Evolutionary conservation across 1,140 invertebrate species (phyloP).

Genomic region (Papilio helenus): DNA sequence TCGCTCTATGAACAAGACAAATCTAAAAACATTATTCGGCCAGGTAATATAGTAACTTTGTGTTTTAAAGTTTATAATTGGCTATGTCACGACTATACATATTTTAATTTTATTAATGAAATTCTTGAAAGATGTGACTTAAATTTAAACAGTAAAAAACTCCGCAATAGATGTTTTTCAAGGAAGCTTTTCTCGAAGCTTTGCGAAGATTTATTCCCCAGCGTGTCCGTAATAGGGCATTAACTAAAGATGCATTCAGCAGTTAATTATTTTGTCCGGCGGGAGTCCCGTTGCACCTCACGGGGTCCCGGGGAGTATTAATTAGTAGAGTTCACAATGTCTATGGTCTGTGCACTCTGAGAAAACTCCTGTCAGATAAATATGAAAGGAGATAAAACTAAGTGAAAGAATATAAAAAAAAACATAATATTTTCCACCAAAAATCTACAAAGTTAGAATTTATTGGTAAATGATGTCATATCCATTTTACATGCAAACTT

Average conservation of each 20-base stretch:
- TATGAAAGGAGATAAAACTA: conserved; percentile 51
- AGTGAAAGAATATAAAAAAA: neutral
- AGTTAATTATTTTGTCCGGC: conserved; percentile 39
- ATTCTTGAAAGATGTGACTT: neutral
- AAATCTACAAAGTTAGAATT: neutral
- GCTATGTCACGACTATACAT: neutral
- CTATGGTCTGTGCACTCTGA: conserved; percentile 57
- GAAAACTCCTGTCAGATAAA: conserved; percentile 58
- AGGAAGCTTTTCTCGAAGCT: conserved; percentile 8
- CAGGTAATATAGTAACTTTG: neutral
- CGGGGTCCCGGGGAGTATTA: conserved; percentile 49
- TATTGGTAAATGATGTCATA: neutral
- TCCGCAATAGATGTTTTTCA: conserved; percentile 11
- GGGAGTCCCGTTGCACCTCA: conserved; percentile 14
- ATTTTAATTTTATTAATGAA: neutral
- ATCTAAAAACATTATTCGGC: neutral
- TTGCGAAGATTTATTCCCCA: conserved; percentile 21
- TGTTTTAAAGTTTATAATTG: neutral
- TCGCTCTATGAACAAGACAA: neutral
- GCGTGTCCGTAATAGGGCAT: conserved; percentile 36
- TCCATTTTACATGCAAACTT: neutral
- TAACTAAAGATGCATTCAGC: conserved; percentile 40
- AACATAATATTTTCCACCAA: neutral
- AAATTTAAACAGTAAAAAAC: conserved; percentile 5
- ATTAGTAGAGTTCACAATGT: conserved; percentile 67